Conservation (phyloP, 1,140 invertebrate species). For the Subanguina moxae region DNA sequence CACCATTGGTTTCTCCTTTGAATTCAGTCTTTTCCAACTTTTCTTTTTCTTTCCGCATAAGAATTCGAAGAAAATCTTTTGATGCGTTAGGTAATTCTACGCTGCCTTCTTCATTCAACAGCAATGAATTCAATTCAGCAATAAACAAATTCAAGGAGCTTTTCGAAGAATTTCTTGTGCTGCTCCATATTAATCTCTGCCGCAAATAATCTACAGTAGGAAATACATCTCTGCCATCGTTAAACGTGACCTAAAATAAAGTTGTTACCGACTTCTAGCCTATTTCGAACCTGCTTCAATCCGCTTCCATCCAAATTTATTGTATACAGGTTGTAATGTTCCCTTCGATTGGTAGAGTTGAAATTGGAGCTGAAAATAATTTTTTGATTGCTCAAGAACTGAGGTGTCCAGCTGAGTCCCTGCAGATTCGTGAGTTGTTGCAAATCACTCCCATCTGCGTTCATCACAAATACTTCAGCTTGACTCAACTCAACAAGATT, state of each 20-base stretch:
- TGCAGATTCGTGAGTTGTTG: conserved; percentile 9
- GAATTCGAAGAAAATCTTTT: neutral
- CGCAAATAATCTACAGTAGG: neutral
- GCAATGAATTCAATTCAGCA: conserved; percentile 16
- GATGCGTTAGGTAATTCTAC: conserved; percentile 14
- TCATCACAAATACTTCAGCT: neutral
- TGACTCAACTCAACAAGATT: conserved; percentile 1
- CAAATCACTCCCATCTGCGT: neutral
- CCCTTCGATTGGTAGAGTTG: neutral
- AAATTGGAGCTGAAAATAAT: conserved; percentile 22
- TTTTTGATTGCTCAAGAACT: neutral
- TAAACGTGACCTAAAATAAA: conserved; percentile 4
- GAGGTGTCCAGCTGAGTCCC: neutral
- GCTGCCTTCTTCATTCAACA: conserved; percentile 3
- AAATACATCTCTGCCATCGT: conserved; percentile 3
- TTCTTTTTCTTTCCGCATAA: neutral
- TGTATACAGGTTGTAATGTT: neutral
- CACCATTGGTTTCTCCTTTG: neutral
- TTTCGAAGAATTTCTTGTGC: neutral
- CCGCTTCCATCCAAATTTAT: conserved; percentile 8
- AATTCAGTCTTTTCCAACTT: neutral
- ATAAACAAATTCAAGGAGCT: conserved; percentile 17
- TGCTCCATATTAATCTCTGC: conserved; percentile 6
- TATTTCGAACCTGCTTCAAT: conserved; percentile 3
- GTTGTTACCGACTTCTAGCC: too few species aligned